Evolutionary conservation across 1,140 invertebrate species (phyloP), one percentile per base, ranked within the genome.

Genomic region (Aradophagus sp.): DNA sequence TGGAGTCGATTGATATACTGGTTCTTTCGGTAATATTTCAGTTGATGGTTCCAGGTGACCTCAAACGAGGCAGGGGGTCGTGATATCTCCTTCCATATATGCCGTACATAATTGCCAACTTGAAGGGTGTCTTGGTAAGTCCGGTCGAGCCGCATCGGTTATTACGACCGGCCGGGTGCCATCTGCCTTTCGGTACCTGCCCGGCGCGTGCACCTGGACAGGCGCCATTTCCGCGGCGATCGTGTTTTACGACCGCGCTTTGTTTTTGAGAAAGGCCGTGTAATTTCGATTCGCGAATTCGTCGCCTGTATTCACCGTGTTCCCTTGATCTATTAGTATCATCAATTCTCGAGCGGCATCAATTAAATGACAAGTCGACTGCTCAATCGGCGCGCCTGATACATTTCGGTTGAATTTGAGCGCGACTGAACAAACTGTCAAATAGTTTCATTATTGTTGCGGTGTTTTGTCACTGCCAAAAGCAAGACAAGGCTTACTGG

Each of bases 141-240:
- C 34, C 31, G 38, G 26, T n/a, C 29, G 44, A 68, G 66, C 71
- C 71, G 19, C 70, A 73, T 61, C 42, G 39, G 65, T 61, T 68
- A 61, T 66, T 61, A 66, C 48, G 29, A 73, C 53, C 48, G 53
- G 47, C 63, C 53, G 70, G 67, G 52, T 58, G 44, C 63, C 70
- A 73, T 73, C 70, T 73, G 70, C 59, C 53, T 53, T 50, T 67
- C 29, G 38, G 20, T 73, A 73, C 59, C 65, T 62, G 62, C 39
- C 26, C 19, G 52, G 19, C 36, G 29, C 20, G 55, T 32, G 27
- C 71, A 73, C 71, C 71, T 68, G 63, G 71, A 65, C 61, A 26
- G 23, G 15, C 42, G 38, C 45, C 16, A 34, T 67, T 48, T 58
- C 53, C 38, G 44, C 31, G 23, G 27, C 27, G n/a, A 13, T 27